Conservation (phyloP, 2,888 invertebrate species). For the Polydrusus tereticollis region DNA sequence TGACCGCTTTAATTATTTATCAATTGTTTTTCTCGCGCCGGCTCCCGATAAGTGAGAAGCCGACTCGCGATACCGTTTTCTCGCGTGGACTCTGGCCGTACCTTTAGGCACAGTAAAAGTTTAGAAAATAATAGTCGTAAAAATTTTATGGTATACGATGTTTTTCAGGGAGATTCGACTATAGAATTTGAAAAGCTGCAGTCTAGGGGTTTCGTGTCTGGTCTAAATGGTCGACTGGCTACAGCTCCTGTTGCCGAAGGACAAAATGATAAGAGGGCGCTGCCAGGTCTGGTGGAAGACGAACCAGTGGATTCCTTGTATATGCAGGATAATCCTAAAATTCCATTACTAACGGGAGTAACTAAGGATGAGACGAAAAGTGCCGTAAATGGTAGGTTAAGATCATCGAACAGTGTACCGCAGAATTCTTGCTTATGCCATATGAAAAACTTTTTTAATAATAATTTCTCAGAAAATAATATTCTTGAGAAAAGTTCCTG, state of each 20-base stretch:
- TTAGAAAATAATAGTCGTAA: too few species aligned
- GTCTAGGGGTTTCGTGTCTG: constrained; percentile 74
- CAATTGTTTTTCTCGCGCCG: too few species aligned
- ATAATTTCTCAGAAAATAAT: too few species aligned
- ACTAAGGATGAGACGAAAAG: constrained; percentile 79
- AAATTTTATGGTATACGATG: too few species aligned
- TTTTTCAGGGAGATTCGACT: constrained; percentile 71
- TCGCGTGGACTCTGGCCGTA: too few species aligned
- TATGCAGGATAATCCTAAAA: constrained; percentile 68
- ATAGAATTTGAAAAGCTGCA: constrained; percentile 72
- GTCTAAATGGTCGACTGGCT: constrained; percentile 73
- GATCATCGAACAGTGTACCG: background rate
- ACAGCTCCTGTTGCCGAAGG: constrained; percentile 80
- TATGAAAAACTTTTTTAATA: too few species aligned
- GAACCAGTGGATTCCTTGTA: constrained; percentile 74
- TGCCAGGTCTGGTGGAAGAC: constrained; percentile 77
- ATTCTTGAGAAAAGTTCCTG: too few species aligned
- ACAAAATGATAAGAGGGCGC: constrained; percentile 73
- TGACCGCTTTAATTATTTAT: too few species aligned
- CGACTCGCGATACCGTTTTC: too few species aligned
- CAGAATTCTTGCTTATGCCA: background rate
- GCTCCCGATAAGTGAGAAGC: too few species aligned
- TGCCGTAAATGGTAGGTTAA: constrained; percentile 70
- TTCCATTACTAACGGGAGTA: constrained; percentile 81
- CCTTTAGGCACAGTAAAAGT: too few species aligned